Conservation (phyloP, 2,888 invertebrate species). For the Acholoe squamosa region DNA sequence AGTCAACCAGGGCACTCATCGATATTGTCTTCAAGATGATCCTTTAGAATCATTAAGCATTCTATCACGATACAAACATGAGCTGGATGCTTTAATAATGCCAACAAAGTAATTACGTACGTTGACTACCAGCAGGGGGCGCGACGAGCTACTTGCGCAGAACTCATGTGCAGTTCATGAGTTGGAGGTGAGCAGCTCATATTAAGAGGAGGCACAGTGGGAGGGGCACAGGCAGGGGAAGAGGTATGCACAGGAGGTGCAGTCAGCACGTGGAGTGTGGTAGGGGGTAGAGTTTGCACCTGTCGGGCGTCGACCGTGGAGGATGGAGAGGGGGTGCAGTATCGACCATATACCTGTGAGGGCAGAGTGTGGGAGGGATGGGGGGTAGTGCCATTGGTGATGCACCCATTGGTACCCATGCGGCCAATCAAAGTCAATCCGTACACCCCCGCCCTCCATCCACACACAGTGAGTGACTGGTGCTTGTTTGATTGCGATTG, state of each 20-base stretch:
- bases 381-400: neutral
- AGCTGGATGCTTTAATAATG: neutral
- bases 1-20: neutral
- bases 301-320: slow-evolving; percentile 34
- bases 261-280: neutral
- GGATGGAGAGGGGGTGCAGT: neutral
- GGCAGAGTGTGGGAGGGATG: neutral
- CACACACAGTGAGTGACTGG: neutral
- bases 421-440: slow-evolving; percentile 41
- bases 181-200: neutral
- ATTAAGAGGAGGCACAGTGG: neutral
- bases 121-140: neutral
- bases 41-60: no score
- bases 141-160: no score
- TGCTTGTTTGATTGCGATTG: no score
- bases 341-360: slow-evolving; percentile 18
- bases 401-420: neutral
- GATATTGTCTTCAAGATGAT: no score
- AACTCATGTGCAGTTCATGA: neutral
- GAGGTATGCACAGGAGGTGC: neutral
- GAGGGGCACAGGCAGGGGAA: neutral
- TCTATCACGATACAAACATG: neutral
- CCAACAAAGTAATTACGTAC: neutral
- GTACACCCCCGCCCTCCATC: neutral
- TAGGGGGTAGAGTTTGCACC: slow-evolving; percentile 30